Evolutionary conservation across 2,888 invertebrate species (phyloP), one percentile per base, ranked within the genome.

Genomic region (Podabrus alpinus): DNA sequence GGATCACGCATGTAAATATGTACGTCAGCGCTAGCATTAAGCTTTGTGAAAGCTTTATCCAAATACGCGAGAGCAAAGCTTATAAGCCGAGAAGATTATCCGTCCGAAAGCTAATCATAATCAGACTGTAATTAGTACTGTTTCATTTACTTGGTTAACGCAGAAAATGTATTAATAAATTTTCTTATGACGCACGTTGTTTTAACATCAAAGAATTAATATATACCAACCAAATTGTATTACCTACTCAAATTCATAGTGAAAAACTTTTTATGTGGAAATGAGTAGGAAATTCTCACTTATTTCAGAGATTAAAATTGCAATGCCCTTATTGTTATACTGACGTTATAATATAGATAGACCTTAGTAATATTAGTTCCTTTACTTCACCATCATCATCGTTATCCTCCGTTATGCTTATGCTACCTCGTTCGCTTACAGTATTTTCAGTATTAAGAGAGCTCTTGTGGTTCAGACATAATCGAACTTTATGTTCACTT

Each of bases 71-170:
- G 83, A 82, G 80, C 81, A 85, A 86, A 86, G 87, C 86, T 84
- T 82, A 84, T 86, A 86, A 86, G 86, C 86, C 82, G 83, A 80
- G 80, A 83, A 81, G 86, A 84, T 86, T 86, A 86, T 84, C 85
- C 83, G 84, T 84, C 86, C 85, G 83, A 86, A 86, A 86, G 86
- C 86, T 87, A 87, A 87, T 87, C 87, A 86, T 87, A 87, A 87
- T 86, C 86, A 86, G 85, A 82, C 83, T 82, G 86, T 86, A 87
- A 87, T 87, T 87, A 86, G 85, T 83, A 84, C 79, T 80, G 80
- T 77, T 79, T 80, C 80, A 79, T 79, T 80, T 77, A 77, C 71
- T 68, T 71, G 75, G 67, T 74, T 73, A 74, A 74, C 75, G 68
- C 71, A 73, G 72, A 77, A 61, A 77, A 73, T 71, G 17, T 64